Evolutionary conservation across 2,113 vertebrate genomes (phyloP).

Genomic region (Rhinoderma darwinii): DNA sequence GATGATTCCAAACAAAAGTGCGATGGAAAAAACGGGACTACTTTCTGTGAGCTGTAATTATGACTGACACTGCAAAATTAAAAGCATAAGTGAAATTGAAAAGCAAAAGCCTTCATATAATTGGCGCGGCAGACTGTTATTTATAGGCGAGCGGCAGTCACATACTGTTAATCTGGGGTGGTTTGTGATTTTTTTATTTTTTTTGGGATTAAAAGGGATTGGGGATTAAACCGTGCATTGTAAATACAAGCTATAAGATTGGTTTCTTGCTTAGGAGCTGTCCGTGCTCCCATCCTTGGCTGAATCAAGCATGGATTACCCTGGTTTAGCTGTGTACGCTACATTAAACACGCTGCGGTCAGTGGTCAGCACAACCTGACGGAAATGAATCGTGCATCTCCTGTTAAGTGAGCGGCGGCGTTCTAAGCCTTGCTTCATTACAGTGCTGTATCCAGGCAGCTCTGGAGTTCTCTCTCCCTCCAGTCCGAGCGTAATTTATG

Average conservation of each 20-base stretch:
- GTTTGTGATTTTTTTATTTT: constrained; percentile 12
- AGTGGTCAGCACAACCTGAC: constrained; percentile 18
- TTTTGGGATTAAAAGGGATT: constrained; percentile 42
- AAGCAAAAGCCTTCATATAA: constrained; percentile 3
- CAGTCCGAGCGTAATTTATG: too few relatives aligned
- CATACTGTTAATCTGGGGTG: constrained; percentile 40
- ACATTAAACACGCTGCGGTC: constrained; percentile 21
- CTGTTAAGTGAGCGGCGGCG: constrained; percentile 41
- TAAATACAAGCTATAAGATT: constrained; percentile 52
- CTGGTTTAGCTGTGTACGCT: constrained; percentile 52
- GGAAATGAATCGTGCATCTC: constrained; percentile 38
- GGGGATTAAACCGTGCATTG: constrained; percentile 56
- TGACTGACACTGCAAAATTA: constrained; percentile 39
- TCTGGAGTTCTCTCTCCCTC: not conserved
- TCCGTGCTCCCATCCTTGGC: constrained; percentile 16
- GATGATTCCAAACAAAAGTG: constrained; percentile 4
- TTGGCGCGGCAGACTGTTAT: constrained; percentile 39
- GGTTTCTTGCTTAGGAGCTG: constrained; percentile 53
- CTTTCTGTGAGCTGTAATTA: constrained; percentile 28
- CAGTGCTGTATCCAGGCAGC: not conserved
- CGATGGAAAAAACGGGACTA: not conserved
- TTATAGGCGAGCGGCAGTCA: constrained; percentile 29
- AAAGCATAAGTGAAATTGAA: not conserved
- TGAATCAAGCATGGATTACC: constrained; percentile 61
- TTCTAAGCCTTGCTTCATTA: not conserved